Conservation (phyloP, 2,888 invertebrate species). For the Plebejus melissa region DNA sequence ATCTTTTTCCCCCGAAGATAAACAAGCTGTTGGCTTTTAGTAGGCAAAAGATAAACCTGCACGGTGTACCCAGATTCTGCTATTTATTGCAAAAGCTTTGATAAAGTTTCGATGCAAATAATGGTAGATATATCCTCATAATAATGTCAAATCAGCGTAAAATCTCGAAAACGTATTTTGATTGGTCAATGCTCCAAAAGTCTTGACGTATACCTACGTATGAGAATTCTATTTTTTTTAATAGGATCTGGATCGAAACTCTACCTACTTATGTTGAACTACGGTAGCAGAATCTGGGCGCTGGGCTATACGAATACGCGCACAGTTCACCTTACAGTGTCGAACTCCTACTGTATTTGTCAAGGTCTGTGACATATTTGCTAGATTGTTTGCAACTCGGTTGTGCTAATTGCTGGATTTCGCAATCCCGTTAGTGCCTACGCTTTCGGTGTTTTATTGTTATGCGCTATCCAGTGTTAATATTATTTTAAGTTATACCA, state of each 20-base stretch:
- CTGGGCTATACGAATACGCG: neutral
- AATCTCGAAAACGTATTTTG: no score
- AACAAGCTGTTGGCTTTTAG: conserved; percentile 1
- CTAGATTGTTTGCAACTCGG: conserved; percentile 46
- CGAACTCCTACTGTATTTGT: conserved; percentile 24
- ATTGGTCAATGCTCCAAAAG: no score
- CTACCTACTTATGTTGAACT: no score
- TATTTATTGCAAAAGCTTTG: neutral
- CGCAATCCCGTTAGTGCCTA: neutral
- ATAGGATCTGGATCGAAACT: no score
- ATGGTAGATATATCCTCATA: no score
- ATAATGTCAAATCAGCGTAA: no score
- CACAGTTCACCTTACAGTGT: conserved; percentile 13
- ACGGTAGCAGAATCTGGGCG: no score
- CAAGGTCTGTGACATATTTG: conserved; percentile 52
- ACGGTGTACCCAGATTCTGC: neutral
- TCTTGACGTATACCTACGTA: no score
- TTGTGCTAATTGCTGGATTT: conserved; percentile 13
- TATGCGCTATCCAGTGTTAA: neutral
- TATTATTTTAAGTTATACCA: no score
- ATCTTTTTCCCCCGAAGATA: conserved; percentile 4
- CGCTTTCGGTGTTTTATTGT: neutral
- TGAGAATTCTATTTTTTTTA: no score
- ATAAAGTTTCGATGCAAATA: neutral
- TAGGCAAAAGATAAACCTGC: neutral